Conservation (phyloP, 1,140 invertebrate species). For the Trialeurodes vaporariorum region DNA sequence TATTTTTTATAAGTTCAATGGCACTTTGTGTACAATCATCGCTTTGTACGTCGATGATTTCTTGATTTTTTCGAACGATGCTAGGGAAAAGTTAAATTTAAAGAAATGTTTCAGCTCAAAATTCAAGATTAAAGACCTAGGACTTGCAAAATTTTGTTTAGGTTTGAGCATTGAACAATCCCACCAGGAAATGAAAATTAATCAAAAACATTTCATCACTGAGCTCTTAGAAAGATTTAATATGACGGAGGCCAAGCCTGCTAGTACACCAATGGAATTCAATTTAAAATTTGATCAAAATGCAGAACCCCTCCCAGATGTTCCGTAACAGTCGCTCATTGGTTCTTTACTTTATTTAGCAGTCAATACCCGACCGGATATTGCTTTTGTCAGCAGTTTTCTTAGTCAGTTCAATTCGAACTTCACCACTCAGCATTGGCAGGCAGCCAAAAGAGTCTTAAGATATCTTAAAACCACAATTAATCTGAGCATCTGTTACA, state of each 20-base stretch:
- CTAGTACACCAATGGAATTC: constrained; percentile 25
- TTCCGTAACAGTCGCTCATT: constrained; percentile 28
- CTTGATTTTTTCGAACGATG: constrained; percentile 3
- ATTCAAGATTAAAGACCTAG: constrained; percentile 16
- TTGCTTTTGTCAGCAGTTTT: constrained; percentile 34
- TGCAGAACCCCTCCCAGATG: not conserved
- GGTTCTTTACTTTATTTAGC: constrained; percentile 35
- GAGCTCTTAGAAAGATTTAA: constrained; percentile 23
- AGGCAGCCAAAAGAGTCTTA: constrained; percentile 34
- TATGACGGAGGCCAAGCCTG: constrained; percentile 27
- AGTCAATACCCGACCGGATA: constrained; percentile 36
- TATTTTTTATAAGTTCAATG: constrained; percentile 9
- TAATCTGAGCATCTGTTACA: too few relatives aligned
- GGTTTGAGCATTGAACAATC: constrained; percentile 14
- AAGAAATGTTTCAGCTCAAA: not conserved
- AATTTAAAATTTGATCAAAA: constrained; percentile 16
- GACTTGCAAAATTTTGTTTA: constrained; percentile 10
- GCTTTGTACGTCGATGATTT: constrained; percentile 17
- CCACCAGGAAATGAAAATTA: constrained; percentile 1
- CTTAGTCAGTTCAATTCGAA: constrained; percentile 37
- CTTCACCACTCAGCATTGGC: constrained; percentile 33
- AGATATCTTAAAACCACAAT: constrained; percentile 35
- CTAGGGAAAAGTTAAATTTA: not conserved
- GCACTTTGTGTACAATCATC: not conserved
- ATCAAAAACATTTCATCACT: constrained; percentile 13